Evolutionary conservation across 2,797 vertebrate genomes (phyloP).

Genomic region (Sebastes diaconus): DNA sequence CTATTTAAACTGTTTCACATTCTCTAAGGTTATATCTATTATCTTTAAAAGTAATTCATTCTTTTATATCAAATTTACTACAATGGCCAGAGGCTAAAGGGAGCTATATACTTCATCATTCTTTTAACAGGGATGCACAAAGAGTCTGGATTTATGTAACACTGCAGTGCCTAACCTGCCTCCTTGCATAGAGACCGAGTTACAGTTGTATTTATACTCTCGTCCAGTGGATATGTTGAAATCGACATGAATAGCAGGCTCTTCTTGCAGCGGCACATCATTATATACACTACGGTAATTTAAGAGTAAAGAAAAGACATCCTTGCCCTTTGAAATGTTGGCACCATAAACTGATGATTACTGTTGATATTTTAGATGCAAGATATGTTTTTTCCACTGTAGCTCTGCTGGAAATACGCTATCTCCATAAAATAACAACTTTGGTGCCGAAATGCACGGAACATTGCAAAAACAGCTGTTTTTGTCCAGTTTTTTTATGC

Average conservation of each 20-base stretch:
- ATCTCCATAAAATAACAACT: background rate
- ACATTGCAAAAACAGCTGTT: background rate
- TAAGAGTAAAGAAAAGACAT: conserved; percentile 31
- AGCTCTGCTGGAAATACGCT: background rate
- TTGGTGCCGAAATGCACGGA: background rate
- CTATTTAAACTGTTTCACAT: conserved; percentile 6
- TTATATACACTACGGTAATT: conserved; percentile 29
- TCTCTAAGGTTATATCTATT: background rate
- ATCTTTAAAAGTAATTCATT: background rate
- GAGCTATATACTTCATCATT: conserved; percentile 1
- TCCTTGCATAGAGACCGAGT: background rate
- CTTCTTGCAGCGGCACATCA: conserved; percentile 23
- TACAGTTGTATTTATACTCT: conserved; percentile 35
- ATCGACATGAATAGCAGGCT: conserved; percentile 24
- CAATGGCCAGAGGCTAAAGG: background rate
- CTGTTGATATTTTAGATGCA: conserved; percentile 35
- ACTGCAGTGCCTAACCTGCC: conserved; percentile 20
- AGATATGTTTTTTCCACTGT: background rate
- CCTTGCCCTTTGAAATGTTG: conserved; percentile 28
- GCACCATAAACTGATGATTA: conserved; percentile 43
- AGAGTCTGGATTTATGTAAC: conserved; percentile 45
- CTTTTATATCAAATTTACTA: background rate
- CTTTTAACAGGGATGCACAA: conserved; percentile 17
- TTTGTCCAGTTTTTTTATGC: background rate
- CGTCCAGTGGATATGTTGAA: conserved; percentile 30